These are phyloP conservation scores for Camelus dromedarius DNA, from an alignment of 2,113 vertebrate genomes.

Conservation along the genomic window DNA sequence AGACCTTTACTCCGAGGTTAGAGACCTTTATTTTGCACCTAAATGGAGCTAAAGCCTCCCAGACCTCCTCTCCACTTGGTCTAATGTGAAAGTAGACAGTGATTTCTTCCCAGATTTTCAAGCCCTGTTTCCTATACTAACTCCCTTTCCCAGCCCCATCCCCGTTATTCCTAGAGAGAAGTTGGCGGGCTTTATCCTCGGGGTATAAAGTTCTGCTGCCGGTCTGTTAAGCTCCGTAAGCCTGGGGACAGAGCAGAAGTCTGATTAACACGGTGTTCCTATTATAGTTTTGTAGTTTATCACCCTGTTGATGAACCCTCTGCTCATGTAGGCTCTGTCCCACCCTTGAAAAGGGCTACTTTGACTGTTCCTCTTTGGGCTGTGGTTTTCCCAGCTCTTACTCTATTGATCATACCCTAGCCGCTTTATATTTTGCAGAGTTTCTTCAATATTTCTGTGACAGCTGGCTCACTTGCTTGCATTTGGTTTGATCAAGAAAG, in stretches of 20 bases:
- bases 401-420: not conserved
- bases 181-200: not conserved
- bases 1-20: not conserved
- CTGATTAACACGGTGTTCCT: not conserved
- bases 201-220: not conserved
- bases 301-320: not conserved
- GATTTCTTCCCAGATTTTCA: not conserved
- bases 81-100: not conserved
- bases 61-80: not conserved
- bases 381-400: not conserved
- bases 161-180: not conserved
- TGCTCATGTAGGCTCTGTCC: not conserved
- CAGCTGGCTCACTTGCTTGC: conserved; percentile 5
- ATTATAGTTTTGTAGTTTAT: not conserved
- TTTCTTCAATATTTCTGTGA: conserved; percentile 63
- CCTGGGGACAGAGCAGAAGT: not conserved
- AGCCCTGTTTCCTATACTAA: not conserved
- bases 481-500: conserved; percentile 54
- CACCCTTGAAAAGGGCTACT: not conserved
- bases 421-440: not conserved
- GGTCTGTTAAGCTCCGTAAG: not conserved
- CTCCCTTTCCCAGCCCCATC: not conserved
- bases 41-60: not conserved
- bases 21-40: not conserved
- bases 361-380: not conserved